These are phyloP conservation scores for Drosophila stalkeri DNA, from an alignment of 2,888 invertebrate genomes.

Conservation along the genomic window DNA sequence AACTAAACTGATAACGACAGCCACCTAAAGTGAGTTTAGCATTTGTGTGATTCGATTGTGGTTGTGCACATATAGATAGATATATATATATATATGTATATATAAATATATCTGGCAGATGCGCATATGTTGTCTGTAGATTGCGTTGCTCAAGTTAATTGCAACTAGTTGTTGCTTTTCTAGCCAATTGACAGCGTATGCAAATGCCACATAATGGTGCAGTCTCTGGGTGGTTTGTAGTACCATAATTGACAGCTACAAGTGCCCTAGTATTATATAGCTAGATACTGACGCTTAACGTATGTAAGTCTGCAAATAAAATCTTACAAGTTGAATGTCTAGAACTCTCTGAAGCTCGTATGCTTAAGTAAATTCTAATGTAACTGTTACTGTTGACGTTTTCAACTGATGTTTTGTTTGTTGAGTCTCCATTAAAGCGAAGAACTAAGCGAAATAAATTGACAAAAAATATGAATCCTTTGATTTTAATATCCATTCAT, in stretches of 20 bases:
- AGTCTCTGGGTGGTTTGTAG: conserved; percentile 10
- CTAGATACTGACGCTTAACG: neutral
- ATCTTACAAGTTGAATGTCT: neutral
- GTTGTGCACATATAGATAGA: neutral
- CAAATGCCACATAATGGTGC: conserved; percentile 25
- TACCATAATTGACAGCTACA: conserved; percentile 27
- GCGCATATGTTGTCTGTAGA: conserved; percentile 16
- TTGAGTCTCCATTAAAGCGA: neutral
- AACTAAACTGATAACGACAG: conserved; percentile 49
- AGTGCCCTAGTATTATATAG: neutral
- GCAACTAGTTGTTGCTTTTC: conserved; percentile 29
- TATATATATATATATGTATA: neutral
- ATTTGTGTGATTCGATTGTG: conserved; percentile 20
- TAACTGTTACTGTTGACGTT: neutral
- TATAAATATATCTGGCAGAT: conserved; percentile 8
- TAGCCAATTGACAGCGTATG: conserved; percentile 30
- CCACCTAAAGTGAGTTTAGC: conserved; percentile 50
- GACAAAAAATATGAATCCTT: neutral
- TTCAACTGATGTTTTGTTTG: neutral
- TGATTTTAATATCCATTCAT: neutral
- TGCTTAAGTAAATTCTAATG: neutral
- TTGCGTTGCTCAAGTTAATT: conserved; percentile 39
- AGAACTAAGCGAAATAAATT: neutral
- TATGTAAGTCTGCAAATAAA: too few species aligned
- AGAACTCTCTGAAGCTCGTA: neutral